Evolutionary conservation across 2,888 invertebrate genomes (phyloP).

Genomic region (Parnassius smintheus): DNA sequence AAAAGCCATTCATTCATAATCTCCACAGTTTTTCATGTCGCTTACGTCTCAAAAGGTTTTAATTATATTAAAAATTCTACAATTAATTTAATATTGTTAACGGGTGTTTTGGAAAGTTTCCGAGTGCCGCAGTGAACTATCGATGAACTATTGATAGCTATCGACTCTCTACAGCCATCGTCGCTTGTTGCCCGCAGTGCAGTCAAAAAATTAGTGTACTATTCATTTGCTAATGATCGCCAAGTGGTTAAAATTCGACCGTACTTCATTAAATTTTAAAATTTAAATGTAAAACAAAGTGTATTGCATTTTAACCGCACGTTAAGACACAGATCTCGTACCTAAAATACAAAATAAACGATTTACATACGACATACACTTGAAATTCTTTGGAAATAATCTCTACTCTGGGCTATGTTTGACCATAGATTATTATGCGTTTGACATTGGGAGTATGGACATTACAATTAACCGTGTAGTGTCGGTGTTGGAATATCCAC

Average conservation of each 20-base stretch:
- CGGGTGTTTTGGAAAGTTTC: constrained; percentile 1
- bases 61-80: background rate
- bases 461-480: no score
- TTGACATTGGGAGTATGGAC: no score
- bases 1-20: no score
- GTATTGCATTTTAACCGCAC: no score
- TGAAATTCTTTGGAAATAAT: no score
- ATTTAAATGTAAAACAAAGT: no score
- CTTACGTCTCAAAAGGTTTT: background rate
- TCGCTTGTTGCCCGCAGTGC: constrained; percentile 35
- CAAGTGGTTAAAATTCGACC: background rate
- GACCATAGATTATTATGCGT: no score
- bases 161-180: constrained; percentile 23
- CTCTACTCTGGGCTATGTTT: no score
- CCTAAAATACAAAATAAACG: constrained; percentile 2
- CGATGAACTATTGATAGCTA: constrained; percentile 24
- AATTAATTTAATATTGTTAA: constrained; percentile 4
- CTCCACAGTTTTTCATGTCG: no score
- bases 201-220: constrained; percentile 18
- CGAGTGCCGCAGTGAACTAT: constrained; percentile 5
- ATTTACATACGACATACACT: background rate
- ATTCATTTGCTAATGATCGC: no score
- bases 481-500: no score
- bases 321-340: no score
- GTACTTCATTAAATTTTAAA: background rate